Evolutionary conservation across 2,113 vertebrate genomes (phyloP).

Genomic region (Oncorhynchus keta): DNA sequence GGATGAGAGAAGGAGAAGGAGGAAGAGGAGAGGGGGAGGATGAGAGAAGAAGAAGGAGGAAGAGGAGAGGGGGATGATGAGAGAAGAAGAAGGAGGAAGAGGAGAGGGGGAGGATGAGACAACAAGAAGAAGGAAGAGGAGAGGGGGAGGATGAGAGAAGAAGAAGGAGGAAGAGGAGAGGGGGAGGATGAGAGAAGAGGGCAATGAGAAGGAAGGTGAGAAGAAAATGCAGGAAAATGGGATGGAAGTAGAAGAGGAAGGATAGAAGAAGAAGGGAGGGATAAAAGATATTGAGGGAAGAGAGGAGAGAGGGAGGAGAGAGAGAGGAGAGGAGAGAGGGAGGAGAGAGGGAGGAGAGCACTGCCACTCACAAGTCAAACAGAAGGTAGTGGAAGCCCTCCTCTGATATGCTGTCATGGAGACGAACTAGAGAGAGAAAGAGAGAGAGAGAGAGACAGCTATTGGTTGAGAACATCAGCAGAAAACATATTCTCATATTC

Average conservation of each 20-base stretch:
- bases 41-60: no score
- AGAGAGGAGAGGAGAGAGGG: no score
- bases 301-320: neutral
- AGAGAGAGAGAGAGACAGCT: neutral
- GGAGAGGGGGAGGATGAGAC: slow-evolving; percentile 4
- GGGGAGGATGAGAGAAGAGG: no score
- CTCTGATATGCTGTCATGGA: slow-evolving; percentile 95
- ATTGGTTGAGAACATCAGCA: neutral
- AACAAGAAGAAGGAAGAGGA: neutral
- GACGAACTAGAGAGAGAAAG: slow-evolving; percentile 82
- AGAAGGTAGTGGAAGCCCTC: slow-evolving; percentile 96
- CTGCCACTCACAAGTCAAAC: slow-evolving; percentile 91
- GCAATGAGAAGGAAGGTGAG: neutral
- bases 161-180: no score
- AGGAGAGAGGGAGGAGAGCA: neutral
- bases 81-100: neutral
- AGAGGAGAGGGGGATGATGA: no score
- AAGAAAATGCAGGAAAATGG: no score
- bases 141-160: no score
- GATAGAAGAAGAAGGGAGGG: neutral
- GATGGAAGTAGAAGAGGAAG: no score
- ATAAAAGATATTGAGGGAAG: no score
- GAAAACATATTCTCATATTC: neutral
- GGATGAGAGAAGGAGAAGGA: no score
- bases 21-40: no score